phyloP scores from a whole-genome alignment of 2,888 invertebrate species.

The Hyppa rectilinea region DNA sequence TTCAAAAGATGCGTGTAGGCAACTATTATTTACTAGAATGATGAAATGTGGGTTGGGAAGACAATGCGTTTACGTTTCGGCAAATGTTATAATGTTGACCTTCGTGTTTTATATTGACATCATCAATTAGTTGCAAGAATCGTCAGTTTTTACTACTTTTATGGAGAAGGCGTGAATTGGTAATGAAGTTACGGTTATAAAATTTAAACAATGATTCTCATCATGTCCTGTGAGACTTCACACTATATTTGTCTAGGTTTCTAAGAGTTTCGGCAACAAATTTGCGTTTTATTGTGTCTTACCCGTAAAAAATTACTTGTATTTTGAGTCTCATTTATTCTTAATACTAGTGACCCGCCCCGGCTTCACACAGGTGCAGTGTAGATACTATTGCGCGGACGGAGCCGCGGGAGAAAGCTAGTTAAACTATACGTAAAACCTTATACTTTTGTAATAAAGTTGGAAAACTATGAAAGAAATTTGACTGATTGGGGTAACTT shows the following conservation, averaged over 20 bases:
- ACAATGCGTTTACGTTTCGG: conserved; percentile 57
- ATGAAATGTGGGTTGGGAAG: conserved; percentile 57
- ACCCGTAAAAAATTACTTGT: background rate
- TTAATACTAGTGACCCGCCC: conserved; percentile 7
- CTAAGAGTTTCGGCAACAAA: background rate
- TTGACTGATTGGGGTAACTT: too few species aligned
- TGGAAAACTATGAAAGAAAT: too few species aligned
- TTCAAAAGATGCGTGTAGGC: conserved; percentile 40
- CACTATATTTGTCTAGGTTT: background rate
- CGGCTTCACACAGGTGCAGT: too few species aligned
- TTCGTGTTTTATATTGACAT: conserved; percentile 59
- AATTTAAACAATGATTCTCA: conserved; percentile 27
- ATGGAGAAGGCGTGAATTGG: conserved; percentile 22
- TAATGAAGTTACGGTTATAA: conserved; percentile 50
- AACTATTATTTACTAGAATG: conserved; percentile 32
- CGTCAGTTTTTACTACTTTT: conserved; percentile 43
- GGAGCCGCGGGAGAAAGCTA: too few species aligned
- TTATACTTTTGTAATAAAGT: too few species aligned
- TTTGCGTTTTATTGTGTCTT: conserved; percentile 2
- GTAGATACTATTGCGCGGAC: too few species aligned
- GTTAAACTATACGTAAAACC: too few species aligned
- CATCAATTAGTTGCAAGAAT: conserved; percentile 53
- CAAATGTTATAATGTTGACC: conserved; percentile 49
- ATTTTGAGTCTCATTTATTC: conserved; percentile 3
- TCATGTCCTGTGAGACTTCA: background rate